Evolutionary conservation across 1,140 invertebrate species (phyloP).

Genomic region (Drosophila yakuba): DNA sequence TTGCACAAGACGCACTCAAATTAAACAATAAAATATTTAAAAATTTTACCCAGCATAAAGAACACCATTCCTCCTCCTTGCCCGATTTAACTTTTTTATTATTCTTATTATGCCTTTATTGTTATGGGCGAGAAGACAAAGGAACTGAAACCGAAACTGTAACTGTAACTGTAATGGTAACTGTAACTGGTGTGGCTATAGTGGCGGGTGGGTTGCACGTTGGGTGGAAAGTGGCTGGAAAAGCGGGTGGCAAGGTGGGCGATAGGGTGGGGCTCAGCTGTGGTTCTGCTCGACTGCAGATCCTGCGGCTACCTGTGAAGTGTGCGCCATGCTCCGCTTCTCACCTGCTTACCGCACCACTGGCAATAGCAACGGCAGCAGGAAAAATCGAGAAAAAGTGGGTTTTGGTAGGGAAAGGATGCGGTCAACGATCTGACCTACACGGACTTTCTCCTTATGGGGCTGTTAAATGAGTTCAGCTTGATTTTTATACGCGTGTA

Average conservation of each 20-base stretch:
- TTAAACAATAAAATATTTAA: slow-evolving; percentile 65
- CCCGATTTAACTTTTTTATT: slow-evolving; percentile 33
- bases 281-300: slow-evolving; percentile 34
- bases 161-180: slow-evolving; percentile 39
- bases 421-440: slow-evolving; percentile 25
- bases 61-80: slow-evolving; percentile 5
- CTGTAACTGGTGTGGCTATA: slow-evolving; percentile 30
- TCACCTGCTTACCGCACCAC: slow-evolving; percentile 47
- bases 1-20: slow-evolving; percentile 18
- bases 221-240: background rate
- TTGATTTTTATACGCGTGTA: slow-evolving; percentile 36
- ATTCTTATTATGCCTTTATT: slow-evolving; percentile 46
- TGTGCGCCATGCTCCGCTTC: slow-evolving; percentile 34
- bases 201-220: background rate
- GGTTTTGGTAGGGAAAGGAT: background rate
- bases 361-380: slow-evolving; percentile 21
- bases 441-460: slow-evolving; percentile 23
- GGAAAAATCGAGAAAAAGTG: slow-evolving; percentile 8
- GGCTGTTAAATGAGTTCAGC: slow-evolving; percentile 7
- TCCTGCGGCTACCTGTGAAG: slow-evolving; percentile 42
- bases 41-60: slow-evolving; percentile 39
- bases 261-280: slow-evolving; percentile 16
- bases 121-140: slow-evolving; percentile 54
- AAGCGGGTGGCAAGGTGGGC: background rate
- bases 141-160: slow-evolving; percentile 23